phyloP scores from a whole-genome alignment of 2,888 invertebrate species.

The Apamea sordens region DNA sequence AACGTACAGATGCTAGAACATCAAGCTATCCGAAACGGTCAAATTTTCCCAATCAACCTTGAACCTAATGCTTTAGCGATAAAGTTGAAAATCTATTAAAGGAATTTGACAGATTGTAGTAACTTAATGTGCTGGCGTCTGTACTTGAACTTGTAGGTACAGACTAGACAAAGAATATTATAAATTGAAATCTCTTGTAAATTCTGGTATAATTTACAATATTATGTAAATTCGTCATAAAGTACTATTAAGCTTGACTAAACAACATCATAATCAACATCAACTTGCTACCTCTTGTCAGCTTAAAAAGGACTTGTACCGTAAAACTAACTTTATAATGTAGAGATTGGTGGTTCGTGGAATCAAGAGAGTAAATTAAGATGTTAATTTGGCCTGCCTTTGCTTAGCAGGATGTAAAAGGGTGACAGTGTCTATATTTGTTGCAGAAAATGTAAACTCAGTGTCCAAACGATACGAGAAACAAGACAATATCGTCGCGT shows the following conservation, averaged over 20 bases:
- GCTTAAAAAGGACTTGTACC: constrained; percentile 34
- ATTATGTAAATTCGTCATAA: constrained; percentile 43
- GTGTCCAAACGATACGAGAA: constrained; percentile 7
- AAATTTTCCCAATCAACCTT: too few relatives aligned
- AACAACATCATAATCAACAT: constrained; percentile 40
- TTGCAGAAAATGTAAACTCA: constrained; percentile 29
- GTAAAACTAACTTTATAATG: constrained; percentile 37
- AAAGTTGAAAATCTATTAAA: too few relatives aligned
- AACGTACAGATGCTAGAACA: background rate
- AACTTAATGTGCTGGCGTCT: too few relatives aligned
- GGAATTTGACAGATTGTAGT: too few relatives aligned
- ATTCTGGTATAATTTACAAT: constrained; percentile 19
- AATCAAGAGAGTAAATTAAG: constrained; percentile 48
- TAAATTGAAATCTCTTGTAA: constrained; percentile 4
- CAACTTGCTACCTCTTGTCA: constrained; percentile 28
- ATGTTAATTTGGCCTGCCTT: constrained; percentile 43
- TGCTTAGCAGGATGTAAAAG: constrained; percentile 32
- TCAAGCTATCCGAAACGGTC: too few relatives aligned
- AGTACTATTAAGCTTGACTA: constrained; percentile 14
- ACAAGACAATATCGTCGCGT: constrained; percentile 30
- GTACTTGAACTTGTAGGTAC: background rate
- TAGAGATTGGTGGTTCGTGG: constrained; percentile 15
- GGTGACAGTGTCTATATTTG: constrained; percentile 38
- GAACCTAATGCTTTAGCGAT: too few relatives aligned
- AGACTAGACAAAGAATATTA: constrained; percentile 24